Base-by-base conservation (phyloP, 2,797 vertebrate genomes). In the Enoplosus armatus region DNA sequence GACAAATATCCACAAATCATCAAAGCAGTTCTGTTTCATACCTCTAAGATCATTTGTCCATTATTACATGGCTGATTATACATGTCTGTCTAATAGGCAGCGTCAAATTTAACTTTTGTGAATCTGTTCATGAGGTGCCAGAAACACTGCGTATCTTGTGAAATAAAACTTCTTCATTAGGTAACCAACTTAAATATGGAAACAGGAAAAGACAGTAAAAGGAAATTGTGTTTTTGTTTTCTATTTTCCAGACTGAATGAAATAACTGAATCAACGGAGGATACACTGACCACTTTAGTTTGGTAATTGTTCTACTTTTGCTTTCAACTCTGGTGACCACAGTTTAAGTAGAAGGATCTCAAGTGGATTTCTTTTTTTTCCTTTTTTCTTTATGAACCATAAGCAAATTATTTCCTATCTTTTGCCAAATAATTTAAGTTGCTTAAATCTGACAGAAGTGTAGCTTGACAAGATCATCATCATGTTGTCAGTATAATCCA, bases 11-110 rank as follows among this genome's bases (percentile, higher is more conserved):
- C 33, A 43, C 1, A 47, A 55, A 39, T 37, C 22, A 55, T 62
- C 8, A 50, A 48, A 67, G 8, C 24, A 63, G 27, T 43, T 70
- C 6, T 27, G 20, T 70, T 61, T 35, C 50, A 68, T 12, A 53
- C 37, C 33, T 68, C 1, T 18, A 15, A 33, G 0, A 26, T 63
- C 18, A 18, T 48, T 66, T 33, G 14, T 22, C 1, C 31, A 14
- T 15, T 33, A 24, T 1, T 61, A 26, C 3, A 39, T 9, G 18
- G 35, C 43, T 31, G 14, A 54, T 14, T 27, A 33, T 22, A 0
- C 31, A 15, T n/a, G 31, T 51, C 29, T 33, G 65, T 63, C 12
- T 8, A 18, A 43, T 35, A 26, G 1, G 3, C 8, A 22, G 20
- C 20, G 22, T 58, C 10, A 31, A 24, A 43, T 50, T 63, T 7